These are phyloP conservation scores for Periophthalmodon schlosseri DNA, from an alignment of 2,113 vertebrate species.

Conservation along the genomic window DNA sequence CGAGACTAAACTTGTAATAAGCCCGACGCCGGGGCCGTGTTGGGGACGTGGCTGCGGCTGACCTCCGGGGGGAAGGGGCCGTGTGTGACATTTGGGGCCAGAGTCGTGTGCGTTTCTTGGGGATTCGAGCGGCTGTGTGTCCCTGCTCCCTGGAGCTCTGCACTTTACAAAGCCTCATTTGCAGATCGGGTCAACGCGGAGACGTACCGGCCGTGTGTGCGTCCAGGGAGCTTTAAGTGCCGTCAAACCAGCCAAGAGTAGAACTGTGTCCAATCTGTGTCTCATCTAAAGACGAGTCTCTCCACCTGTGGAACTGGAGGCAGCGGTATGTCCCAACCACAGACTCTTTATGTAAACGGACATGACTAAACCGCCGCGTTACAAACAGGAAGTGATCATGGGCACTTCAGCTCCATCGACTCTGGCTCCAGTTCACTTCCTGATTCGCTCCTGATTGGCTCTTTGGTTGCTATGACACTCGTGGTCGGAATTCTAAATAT, in stretches of 20 bases:
- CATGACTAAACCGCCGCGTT: too few relatives aligned
- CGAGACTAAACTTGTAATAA: constrained; percentile 13
- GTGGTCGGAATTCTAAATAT: too few relatives aligned
- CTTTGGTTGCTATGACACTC: too few relatives aligned
- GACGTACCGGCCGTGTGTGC: neutral
- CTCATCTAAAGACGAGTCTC: neutral
- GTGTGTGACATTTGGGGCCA: constrained; percentile 27
- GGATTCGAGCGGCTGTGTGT: constrained; percentile 26
- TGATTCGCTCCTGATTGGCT: too few relatives aligned
- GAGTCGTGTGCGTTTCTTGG: constrained; percentile 17
- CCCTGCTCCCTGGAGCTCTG: constrained; percentile 19
- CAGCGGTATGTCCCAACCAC: neutral
- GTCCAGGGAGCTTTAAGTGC: neutral
- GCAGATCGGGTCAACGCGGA: constrained; percentile 27
- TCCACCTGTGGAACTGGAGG: neutral
- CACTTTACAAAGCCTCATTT: constrained; percentile 18
- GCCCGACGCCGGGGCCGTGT: neutral
- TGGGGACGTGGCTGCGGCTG: constrained; percentile 20
- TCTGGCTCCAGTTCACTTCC: too few relatives aligned
- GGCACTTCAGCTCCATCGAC: too few relatives aligned
- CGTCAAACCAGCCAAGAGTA: constrained; percentile 8
- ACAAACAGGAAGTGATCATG: too few relatives aligned
- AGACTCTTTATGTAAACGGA: too few relatives aligned
- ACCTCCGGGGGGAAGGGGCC: constrained; percentile 24
- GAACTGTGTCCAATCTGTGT: too few relatives aligned